Conservation (phyloP, 1,140 invertebrate genomes). For the Caerostris darwini region DNA sequence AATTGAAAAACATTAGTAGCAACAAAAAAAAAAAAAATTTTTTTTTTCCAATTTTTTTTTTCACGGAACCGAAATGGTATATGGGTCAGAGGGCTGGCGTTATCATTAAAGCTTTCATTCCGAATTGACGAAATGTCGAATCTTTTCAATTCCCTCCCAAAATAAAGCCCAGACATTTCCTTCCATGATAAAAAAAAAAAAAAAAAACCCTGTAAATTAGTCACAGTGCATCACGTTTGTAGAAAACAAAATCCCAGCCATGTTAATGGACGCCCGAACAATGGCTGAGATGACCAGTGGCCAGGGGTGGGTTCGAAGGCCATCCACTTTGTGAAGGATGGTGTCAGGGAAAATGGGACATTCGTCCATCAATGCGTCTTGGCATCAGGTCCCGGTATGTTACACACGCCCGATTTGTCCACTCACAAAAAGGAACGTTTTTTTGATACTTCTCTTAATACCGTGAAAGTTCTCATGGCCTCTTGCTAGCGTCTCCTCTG, state of each 20-base stretch:
- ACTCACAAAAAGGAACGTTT: constrained; percentile 33
- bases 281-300: constrained; percentile 52
- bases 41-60: background rate
- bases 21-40: background rate
- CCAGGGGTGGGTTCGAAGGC: constrained; percentile 59
- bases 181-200: background rate
- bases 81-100: constrained; percentile 7
- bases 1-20: background rate
- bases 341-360: constrained; percentile 57
- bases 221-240: constrained; percentile 27
- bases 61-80: background rate
- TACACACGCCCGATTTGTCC: constrained; percentile 52
- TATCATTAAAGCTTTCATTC: constrained; percentile 5
- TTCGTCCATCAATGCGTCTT: constrained; percentile 53
- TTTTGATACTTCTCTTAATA: background rate
- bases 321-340: constrained; percentile 64
- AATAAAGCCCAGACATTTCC: constrained; percentile 23
- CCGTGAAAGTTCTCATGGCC: background rate
- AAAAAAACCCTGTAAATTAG: constrained; percentile 54
- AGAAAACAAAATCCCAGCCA: constrained; percentile 16
- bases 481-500: background rate
- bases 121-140: constrained; percentile 38
- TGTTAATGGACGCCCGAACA: constrained; percentile 54
- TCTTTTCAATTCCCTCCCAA: constrained; percentile 24
- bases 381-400: background rate